Evolutionary conservation across 1,140 invertebrate species (phyloP), one percentile per base, ranked within the genome.

Genomic region (Rhynchophorus ferrugineus): DNA sequence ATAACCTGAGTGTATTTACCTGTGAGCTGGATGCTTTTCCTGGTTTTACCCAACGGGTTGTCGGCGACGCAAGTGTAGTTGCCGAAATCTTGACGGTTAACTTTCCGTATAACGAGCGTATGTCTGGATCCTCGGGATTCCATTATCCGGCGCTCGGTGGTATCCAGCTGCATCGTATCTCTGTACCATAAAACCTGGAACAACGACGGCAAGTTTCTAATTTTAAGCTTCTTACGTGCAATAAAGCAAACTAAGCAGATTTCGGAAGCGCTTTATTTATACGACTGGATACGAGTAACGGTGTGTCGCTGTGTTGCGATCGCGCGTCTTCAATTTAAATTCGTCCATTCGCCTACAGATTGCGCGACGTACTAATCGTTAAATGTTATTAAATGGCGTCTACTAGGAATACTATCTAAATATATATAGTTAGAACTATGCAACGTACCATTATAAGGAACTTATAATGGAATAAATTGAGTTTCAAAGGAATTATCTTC

Each of bases 1-100:
- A n/a, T n/a, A n/a, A n/a, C n/a, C n/a, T n/a, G 6, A 8, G 43
- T 17, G 5, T 38, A n/a, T 48, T 57, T 60, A 80, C 81, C 81
- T 63, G 80, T 81, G 55, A 83, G 68, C 68, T 81, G 76, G 45
- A 83, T 71, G 63, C 73, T 77, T 69, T 81, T 77, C 53, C 75
- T 71, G 46, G 73, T 73, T 66, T 79, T 78, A 46, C 81, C 81
- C 24, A 82, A 69, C 61, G 74, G 72, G 68, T 84, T 84, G 61
- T 82, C 78, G 3, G 81, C 81, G 38, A 78, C 74, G 68, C 81
- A 83, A 55, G 77, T 80, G 63, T 83, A 84, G 67, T 82, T 82
- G 56, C 81, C 81, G 66, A 83, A 84, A 70, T 84, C 81, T 41
- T 77, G 73, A 22, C 71, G 68, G 59, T 80, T 76, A 41, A 83